Evolutionary conservation across 2,888 invertebrate species (phyloP).

Genomic region (Dryocosmus kuriphilus): DNA sequence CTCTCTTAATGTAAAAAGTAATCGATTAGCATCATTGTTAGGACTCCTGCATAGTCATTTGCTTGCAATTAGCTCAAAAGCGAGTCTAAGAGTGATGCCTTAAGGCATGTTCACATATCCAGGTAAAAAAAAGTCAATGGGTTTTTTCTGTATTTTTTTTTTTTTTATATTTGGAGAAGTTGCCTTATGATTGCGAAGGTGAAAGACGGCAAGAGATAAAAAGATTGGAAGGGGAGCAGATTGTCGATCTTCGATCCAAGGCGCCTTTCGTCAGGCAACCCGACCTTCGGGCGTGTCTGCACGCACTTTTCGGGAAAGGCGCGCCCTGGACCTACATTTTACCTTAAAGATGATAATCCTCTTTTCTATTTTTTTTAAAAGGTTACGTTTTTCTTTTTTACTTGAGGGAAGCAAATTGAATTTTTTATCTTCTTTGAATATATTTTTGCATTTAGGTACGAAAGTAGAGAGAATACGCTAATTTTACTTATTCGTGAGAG

Average conservation of each 20-base stretch:
- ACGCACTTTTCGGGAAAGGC: conserved; percentile 9
- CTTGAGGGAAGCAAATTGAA: neutral
- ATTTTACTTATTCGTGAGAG: no score
- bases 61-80: neutral
- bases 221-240: neutral
- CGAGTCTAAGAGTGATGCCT: neutral
- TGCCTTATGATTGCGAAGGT: neutral
- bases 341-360: neutral
- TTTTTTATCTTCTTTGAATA: neutral
- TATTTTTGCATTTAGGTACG: neutral
- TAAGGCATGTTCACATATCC: neutral
- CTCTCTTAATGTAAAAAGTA: neutral
- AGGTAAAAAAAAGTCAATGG: neutral
- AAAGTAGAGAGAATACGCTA: no score
- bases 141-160: neutral
- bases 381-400: neutral
- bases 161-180: neutral
- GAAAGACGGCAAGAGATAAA: neutral
- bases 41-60: neutral
- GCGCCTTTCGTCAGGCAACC: conserved; percentile 68
- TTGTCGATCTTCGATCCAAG: neutral
- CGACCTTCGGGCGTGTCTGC: conserved; percentile 50
- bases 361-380: neutral
- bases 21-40: neutral
- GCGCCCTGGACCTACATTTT: neutral